phyloP scores from a whole-genome alignment of 2,888 invertebrate genomes.

The Harpalus rufipes region DNA sequence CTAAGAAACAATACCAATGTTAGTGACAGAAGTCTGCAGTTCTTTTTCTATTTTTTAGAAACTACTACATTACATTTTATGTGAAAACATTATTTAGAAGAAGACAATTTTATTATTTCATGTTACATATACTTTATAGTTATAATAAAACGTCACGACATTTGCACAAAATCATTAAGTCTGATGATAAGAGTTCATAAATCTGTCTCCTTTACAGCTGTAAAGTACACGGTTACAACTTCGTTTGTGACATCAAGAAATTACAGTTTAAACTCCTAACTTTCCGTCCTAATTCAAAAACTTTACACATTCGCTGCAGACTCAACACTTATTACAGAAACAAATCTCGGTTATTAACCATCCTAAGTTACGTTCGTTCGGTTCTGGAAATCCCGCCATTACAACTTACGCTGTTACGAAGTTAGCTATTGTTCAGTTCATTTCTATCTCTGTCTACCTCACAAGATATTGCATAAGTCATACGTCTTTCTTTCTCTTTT shows the following conservation, averaged over 20 bases:
- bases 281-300: constrained; percentile 19
- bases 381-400: background rate
- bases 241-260: background rate
- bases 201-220: background rate
- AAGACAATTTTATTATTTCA: too few relatives aligned
- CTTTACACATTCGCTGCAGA: constrained; percentile 24
- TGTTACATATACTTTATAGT: too few relatives aligned
- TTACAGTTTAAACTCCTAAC: constrained; percentile 18
- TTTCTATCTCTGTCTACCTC: background rate
- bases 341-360: constrained; percentile 20
- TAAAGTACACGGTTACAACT: background rate
- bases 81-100: too few relatives aligned
- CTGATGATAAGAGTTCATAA: background rate
- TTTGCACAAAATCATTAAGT: too few relatives aligned
- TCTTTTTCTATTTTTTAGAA: too few relatives aligned
- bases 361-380: constrained; percentile 4
- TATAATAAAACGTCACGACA: too few relatives aligned
- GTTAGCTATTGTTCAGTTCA: background rate
- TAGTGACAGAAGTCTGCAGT: too few relatives aligned
- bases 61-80: too few relatives aligned
- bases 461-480: background rate
- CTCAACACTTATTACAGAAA: constrained; percentile 27
- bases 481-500: background rate
- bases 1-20: too few relatives aligned
- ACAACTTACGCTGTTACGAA: constrained; percentile 21